Base-by-base conservation (phyloP, 2,888 invertebrate genomes). In the Subacronicta megacephala region DNA sequence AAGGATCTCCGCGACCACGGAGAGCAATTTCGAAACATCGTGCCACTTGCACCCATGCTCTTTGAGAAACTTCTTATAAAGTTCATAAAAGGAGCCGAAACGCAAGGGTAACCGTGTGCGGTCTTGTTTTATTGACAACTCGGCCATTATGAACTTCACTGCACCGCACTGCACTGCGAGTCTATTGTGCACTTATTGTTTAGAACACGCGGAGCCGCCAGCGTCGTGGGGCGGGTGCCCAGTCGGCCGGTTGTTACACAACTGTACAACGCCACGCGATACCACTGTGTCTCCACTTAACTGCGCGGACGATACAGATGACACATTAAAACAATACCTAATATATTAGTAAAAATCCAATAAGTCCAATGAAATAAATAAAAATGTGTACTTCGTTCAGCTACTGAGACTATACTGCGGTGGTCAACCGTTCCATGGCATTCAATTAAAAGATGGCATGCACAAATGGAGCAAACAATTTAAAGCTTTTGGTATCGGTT, bases 1-100 rank as follows among this genome's bases (percentile, higher is more conserved):
- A 75, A 94, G 88, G 64, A 93, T 85, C 75, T 94, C 94, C 46
- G 92, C 90, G 40, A 93, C 80, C 38, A 91, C 88, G 51, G 88
- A 85, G 66, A 94, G 83, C 43, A 94, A 82, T 86, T 93, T 93
- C 45, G 92, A 81, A 65, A 94, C 82, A 82, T 94, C 93, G 75
- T 92, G 93, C 94, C 93, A 94, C 77, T 90, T 91, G 85, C 92
- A 93, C 61, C 91, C 88, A 82, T 93, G 92, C 67, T 93, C 93
- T 85, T 93, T 92, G 67, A 94, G 89, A 83, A 94, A 90, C 74
- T 89, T 85, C 77, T 89, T 93, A 82, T 93, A 94, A 38, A 94
- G 83, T 63, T 92, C 92, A 74, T 89, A 92, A 77, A 93, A 92
- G 62, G 93, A 93, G 57, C 84, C 77, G 54, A 93, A 77, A 55